Percentiles rank a stretch among this genome's conserved stretches.
Conservation (phyloP, 2,113 vertebrate genomes). For the Cepphus grylle region DNA sequence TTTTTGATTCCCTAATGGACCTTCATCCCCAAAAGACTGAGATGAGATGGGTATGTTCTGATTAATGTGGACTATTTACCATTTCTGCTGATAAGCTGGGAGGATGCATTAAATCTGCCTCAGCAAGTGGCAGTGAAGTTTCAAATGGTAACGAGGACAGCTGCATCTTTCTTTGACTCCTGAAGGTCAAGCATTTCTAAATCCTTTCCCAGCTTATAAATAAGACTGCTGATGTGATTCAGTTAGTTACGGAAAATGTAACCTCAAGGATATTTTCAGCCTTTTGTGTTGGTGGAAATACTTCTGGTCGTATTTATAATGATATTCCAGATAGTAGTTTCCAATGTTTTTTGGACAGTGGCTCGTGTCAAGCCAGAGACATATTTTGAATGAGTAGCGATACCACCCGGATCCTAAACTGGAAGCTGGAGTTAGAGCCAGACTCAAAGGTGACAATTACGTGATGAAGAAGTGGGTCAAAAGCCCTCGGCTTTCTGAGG, state of each 20-base stretch:
- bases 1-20: background rate
- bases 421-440: background rate
- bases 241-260: slow-evolving; percentile 38
- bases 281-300: slow-evolving; percentile 5
- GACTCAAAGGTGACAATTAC: background rate
- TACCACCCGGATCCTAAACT: background rate
- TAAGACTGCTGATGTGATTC: slow-evolving; percentile 46
- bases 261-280: slow-evolving; percentile 42
- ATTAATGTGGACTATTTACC: slow-evolving; percentile 53
- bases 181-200: slow-evolving; percentile 65
- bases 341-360: background rate
- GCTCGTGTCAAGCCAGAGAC: background rate
- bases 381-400: background rate
- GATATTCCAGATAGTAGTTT: background rate
- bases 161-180: slow-evolving; percentile 28
- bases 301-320: background rate
- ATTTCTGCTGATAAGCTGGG: slow-evolving; percentile 50
- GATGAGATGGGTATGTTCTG: slow-evolving; percentile 29
- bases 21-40: background rate
- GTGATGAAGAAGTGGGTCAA: background rate
- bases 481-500: background rate
- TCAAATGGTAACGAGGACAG: slow-evolving; percentile 10
- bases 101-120: slow-evolving; percentile 47
- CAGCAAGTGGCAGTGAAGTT: slow-evolving; percentile 45
- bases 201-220: slow-evolving; percentile 43